Evolutionary conservation across 2,888 invertebrate genomes (phyloP), one percentile per base, ranked within the genome.

Genomic region (Periphyllus acericola): DNA sequence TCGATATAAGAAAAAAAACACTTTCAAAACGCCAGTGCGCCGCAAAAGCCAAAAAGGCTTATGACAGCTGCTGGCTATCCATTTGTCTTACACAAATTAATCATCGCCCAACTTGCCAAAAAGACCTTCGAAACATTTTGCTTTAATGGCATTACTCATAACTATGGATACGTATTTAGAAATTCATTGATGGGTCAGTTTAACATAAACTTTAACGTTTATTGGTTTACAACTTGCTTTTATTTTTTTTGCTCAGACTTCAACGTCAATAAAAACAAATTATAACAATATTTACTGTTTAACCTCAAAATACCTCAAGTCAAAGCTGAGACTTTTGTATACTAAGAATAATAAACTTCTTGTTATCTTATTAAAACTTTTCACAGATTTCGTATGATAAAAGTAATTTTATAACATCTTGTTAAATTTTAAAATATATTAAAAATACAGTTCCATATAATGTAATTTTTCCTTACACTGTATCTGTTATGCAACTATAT

Each of bases 21-120:
- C 60, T 66, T 76, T 40, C 32, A 32, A 29, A 29, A 29, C 29
- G n/a, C 32, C 2, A n/a, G 29, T 36, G 36, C 75, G 21, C 46
- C 66, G 17, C 76, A 74, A 46, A 34, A 76, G 25, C 82, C 36
- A 25, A 82, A 76, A 82, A 34, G 82, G n/a, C 71, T 52, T 52
- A 71, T 52, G 82, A 82, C 82, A 29, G 21, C 81, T 40, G 21
- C 81, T 40, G 68, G 29, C 81, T 25, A 17, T 14, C 71, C 71
- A 71, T 82, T 82, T 46, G 82, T 82, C 32, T 71, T 29, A 2
- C 68, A 32, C 32, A 40, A 68, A 81, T 34, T 81, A 81, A 40
- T 40, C 5, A 40, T 52, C 52, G 11, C 71, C 29, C 34, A 29
- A 71, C 21, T 46, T 40, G 68, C n/a, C 79, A 3, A 66, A 66